Evolutionary conservation across 2,113 vertebrate species (phyloP), one percentile per base, ranked within the genome.

Genomic region (Lepisosteus osseus): DNA sequence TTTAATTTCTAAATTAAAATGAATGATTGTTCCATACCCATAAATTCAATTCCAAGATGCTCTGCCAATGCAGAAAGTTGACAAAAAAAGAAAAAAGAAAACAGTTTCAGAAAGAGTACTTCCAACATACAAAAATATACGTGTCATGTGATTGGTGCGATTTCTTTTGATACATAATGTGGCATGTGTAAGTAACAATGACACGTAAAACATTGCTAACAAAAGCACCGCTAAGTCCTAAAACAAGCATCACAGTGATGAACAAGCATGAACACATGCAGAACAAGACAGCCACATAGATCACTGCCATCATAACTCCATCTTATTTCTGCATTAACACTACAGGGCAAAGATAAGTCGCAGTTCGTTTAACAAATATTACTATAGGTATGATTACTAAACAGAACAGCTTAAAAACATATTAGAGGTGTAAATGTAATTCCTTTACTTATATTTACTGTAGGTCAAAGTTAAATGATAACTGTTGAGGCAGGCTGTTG

Each of bases 11-110:
- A 82, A 90, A 85, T 84, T 82, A 84, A 94, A 94, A 90, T 87
- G 91, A 96, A 94, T 89, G 87, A 86, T 93, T 77, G 86, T 93
- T 96, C 89, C 97, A 89, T 99, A 99, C 97, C 97, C 96, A 98
- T 98, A 92, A 98, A 96, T 94, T 98, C 97, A 97, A 98, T 96
- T 95, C 97, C 96, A 93, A 99, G 96, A 93, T 97, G 96, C 93
- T 97, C 96, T 99, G 95, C 94, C 91, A 93, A 91, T 89, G 92
- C 93, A 92, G 94, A 95, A 92, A 91, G 93, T 86, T 86, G 92
- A 92, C 74, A 93, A 91, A 85, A 92, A 83, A 89, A 89, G 77
- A 84, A 62, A 86, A 75, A 65, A 87, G 76, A 80, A 76, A 87
- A 70, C 86, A 88, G 88, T 85, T 91, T 89, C 86, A 86, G 86